These are phyloP conservation scores for Camelus bactrianus DNA, from an alignment of 2,113 vertebrate genomes.

Conservation along the genomic window DNA sequence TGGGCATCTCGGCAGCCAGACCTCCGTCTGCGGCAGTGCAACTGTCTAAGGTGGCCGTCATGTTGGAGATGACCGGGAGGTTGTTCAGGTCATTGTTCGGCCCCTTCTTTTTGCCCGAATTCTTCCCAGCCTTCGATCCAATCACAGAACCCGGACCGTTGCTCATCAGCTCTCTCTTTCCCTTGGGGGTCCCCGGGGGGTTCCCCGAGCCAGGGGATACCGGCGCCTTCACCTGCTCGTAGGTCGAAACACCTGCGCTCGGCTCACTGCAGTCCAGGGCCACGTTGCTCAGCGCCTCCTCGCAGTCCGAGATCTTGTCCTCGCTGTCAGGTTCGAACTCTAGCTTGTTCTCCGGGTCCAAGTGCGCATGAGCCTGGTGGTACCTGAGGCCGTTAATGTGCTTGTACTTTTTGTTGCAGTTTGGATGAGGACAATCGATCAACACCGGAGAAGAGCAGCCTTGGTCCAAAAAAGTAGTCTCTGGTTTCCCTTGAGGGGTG, in stretches of 20 bases:
- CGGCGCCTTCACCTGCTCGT: conserved; percentile 91
- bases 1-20: conserved; percentile 96
- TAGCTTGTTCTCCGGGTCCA: conserved; percentile 95
- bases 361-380: conserved; percentile 98
- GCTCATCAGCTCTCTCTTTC: conserved; percentile 92
- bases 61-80: conserved; percentile 97
- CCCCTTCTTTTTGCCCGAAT: conserved; percentile 94
- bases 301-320: conserved; percentile 97
- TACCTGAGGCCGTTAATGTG: conserved; percentile 99
- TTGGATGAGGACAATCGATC: conserved; percentile 98
- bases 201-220: conserved; percentile 91
- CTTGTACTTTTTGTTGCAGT: conserved; percentile 99
- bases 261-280: conserved; percentile 93
- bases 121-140: conserved; percentile 93
- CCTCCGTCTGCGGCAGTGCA: conserved; percentile 91
- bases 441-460: conserved; percentile 96
- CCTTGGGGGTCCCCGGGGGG: conserved; percentile 93
- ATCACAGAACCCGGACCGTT: conserved; percentile 89
- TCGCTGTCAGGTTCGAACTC: conserved; percentile 96
- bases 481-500: conserved; percentile 96
- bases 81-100: conserved; percentile 93
- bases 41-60: conserved; percentile 94
- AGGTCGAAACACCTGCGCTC: conserved; percentile 86
- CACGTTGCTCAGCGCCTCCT: conserved; percentile 92
- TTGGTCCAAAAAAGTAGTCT: conserved; percentile 95